A percentile compares a stretch with the other conserved stretches of the same genome.
Conservation (phyloP, 2,797 vertebrate genomes). For the Phoeniculus purpureus region DNA sequence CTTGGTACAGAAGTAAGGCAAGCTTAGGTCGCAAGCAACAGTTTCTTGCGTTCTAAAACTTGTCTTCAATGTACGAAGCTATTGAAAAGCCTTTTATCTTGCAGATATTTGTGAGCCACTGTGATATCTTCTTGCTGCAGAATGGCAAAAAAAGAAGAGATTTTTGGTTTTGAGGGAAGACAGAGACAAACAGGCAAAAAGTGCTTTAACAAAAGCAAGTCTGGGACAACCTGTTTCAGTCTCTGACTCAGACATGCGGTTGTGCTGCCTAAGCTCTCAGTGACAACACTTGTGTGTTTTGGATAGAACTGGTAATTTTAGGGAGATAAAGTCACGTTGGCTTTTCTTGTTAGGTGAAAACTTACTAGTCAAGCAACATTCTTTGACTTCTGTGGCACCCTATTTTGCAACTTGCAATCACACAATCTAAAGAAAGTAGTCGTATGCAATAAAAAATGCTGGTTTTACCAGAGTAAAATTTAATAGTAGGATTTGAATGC, state of each 20-base stretch:
- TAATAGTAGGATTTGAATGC: background rate
- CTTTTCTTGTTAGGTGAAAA: background rate
- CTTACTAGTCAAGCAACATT: background rate
- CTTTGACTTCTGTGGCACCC: background rate
- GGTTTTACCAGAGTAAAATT: background rate
- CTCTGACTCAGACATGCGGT: background rate
- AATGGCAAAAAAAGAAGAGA: background rate
- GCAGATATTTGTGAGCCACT: background rate
- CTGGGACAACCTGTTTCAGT: background rate
- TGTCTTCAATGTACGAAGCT: background rate
- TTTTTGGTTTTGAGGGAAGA: background rate
- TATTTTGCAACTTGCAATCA: background rate
- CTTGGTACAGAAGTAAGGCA: background rate
- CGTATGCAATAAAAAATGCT: background rate
- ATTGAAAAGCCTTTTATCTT: constrained; percentile 52
- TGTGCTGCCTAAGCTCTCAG: background rate
- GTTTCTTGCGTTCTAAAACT: constrained; percentile 10
- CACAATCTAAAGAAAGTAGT: background rate
- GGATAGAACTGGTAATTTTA: background rate
- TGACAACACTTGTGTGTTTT: background rate
- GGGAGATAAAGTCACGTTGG: background rate
- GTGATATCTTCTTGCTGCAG: background rate
- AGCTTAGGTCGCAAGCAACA: constrained; percentile 21
- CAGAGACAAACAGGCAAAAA: background rate
- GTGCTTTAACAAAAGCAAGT: background rate